phyloP scores from a whole-genome alignment of 2,888 invertebrate species.

The Tyria jacobaeae region DNA sequence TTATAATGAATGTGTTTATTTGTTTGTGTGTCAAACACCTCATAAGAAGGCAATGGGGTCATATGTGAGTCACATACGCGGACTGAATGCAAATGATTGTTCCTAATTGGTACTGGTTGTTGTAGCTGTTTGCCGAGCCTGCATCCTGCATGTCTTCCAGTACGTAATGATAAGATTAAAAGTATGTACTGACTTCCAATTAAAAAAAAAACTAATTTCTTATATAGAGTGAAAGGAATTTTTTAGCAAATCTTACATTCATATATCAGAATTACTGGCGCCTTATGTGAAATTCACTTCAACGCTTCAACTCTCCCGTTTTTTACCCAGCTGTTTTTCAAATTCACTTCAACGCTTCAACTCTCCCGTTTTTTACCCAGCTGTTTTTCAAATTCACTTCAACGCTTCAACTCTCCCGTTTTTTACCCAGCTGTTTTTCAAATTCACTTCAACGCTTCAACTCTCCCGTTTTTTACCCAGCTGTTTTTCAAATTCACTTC shows the following conservation, averaged over 20 bases:
- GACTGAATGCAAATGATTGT: constrained; percentile 25
- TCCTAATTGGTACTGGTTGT: constrained; percentile 6
- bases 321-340: background rate
- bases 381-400: no score
- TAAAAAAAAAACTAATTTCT: background rate
- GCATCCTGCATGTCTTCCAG: background rate
- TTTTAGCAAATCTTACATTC: background rate
- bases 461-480: no score
- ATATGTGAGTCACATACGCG: constrained; percentile 22
- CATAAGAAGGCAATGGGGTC: constrained; percentile 25
- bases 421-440: no score
- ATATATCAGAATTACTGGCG: background rate
- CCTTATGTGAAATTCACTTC: background rate
- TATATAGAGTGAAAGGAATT: background rate
- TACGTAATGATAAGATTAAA: background rate
- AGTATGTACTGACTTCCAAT: background rate
- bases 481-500: no score
- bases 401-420: no score
- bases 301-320: background rate
- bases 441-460: no score
- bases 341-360: no score
- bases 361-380: no score
- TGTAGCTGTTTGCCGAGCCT: background rate
- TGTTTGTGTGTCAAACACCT: constrained; percentile 34
- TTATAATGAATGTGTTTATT: constrained; percentile 18